Evolutionary conservation across 2,888 invertebrate species (phyloP), one percentile per base, ranked within the genome.

Genomic region (Cheilosia urbana): DNA sequence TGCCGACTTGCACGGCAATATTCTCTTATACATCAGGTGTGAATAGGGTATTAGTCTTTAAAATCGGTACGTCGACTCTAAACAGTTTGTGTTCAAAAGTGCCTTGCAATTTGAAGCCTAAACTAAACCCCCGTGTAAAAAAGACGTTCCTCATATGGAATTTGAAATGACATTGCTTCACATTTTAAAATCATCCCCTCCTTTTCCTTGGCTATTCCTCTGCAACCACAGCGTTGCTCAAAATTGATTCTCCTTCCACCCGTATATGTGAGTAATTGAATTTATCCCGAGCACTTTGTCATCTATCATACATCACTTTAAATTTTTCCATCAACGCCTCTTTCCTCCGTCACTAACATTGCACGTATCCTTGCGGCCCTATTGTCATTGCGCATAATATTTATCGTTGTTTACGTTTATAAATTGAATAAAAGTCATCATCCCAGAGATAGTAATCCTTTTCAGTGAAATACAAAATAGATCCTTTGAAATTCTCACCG

Each of bases 341-440:
- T 21, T 62, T 11, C 37, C 66, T n/a, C n/a, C 57, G 37, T 45
- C 49, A 24, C 24, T 15, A 6, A 9, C 21, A 15, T 11, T 17
- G n/a, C 37, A 19, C 17, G 11, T 37, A 17, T 58, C 58, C 40
- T 58, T 27, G 34, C 19, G 27, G 40, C 40, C 58, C 40, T 51
- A 49, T 62, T 37, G 9, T 34, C 62, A 62, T 69, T 68, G 69
- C 75, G 63, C 37, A 4, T 19, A 66, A 63, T 79, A 79, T 84
- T 80, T 79, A 84, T 85, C 55, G 15, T 30, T 85, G 84, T 85
- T 85, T 80, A 85, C 76, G 47, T 80, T 71, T 75, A 69, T 27
- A 85, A 85, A 79, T 84, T 79, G 68, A 84, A 84, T 68, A 79
- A 84, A 82, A 75, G 79, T 79, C 78, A 63, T 37, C 71, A 45